These are phyloP conservation scores for Addax nasomaculatus DNA, from an alignment of 2,113 vertebrate genomes.

Conservation along the genomic window DNA sequence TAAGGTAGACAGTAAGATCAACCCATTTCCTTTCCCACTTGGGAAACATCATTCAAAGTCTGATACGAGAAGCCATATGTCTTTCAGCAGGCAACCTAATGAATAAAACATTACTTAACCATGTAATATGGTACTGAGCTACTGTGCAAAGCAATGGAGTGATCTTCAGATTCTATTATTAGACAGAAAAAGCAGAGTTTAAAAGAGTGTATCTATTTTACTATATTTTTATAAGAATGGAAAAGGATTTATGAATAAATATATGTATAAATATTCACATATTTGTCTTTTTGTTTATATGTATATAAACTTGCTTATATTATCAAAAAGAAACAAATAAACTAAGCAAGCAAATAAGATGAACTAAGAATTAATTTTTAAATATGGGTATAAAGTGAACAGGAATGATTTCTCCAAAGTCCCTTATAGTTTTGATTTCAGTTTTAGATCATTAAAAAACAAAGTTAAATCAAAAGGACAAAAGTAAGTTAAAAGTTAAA, in stretches of 20 bases:
- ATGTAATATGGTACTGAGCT: not conserved
- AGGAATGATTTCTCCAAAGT: not conserved
- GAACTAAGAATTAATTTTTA: slow-evolving; percentile 19
- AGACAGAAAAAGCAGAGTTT: not conserved
- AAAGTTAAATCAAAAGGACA: not conserved
- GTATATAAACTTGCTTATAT: not conserved
- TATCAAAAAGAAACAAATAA: not conserved
- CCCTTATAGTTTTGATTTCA: not conserved
- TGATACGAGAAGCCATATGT: not conserved
- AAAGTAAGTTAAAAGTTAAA: not conserved
- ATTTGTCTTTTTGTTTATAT: not conserved
- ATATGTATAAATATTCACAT: not conserved
- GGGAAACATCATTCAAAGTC: not conserved
- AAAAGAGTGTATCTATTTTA: not conserved
- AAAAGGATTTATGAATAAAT: not conserved
- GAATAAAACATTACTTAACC: not conserved
- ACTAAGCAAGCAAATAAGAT: not conserved
- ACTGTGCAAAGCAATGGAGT: not conserved
- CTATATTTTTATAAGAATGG: not conserved
- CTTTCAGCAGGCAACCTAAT: not conserved
- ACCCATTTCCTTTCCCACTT: not conserved
- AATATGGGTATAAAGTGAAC: not conserved
- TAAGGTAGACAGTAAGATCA: not conserved
- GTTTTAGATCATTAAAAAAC: slow-evolving; percentile 10
- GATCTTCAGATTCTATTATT: not conserved